These are phyloP conservation scores for Nemotelus pantherinus DNA, from an alignment of 2,888 invertebrate species.

Conservation along the genomic window DNA sequence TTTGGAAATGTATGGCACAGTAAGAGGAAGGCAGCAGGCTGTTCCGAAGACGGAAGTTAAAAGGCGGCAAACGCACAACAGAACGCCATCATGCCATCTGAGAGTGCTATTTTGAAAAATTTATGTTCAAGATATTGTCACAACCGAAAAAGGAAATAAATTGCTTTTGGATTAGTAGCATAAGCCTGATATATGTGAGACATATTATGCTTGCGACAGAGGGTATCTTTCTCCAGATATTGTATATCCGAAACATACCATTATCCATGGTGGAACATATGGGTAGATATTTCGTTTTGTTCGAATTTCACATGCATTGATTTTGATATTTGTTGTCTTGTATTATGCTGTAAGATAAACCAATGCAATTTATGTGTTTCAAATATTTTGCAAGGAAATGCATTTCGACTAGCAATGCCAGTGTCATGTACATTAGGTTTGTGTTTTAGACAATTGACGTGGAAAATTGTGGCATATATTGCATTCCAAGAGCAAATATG, in stretches of 20 bases:
- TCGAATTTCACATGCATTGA: background rate
- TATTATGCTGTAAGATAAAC: background rate
- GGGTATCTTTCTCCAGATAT: conserved; percentile 30
- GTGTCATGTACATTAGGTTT: too few relatives aligned
- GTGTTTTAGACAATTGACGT: too few relatives aligned
- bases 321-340: background rate
- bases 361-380: conserved; percentile 28
- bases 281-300: background rate
- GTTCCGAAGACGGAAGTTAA: background rate
- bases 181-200: conserved; percentile 51
- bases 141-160: conserved; percentile 51
- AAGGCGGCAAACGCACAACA: conserved; percentile 29
- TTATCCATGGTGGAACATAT: background rate
- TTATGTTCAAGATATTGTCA: conserved; percentile 51
- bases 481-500: too few relatives aligned
- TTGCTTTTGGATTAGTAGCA: conserved; percentile 51
- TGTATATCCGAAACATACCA: background rate
- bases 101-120: conserved; percentile 51
- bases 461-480: too few relatives aligned
- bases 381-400: background rate
- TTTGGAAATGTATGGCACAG: background rate
- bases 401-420: background rate
- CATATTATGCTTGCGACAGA: conserved; percentile 49
- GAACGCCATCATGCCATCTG: conserved; percentile 39
- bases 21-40: background rate